phyloP scores from a whole-genome alignment of 1,140 invertebrate species.

The Hycleus phaleratus region DNA sequence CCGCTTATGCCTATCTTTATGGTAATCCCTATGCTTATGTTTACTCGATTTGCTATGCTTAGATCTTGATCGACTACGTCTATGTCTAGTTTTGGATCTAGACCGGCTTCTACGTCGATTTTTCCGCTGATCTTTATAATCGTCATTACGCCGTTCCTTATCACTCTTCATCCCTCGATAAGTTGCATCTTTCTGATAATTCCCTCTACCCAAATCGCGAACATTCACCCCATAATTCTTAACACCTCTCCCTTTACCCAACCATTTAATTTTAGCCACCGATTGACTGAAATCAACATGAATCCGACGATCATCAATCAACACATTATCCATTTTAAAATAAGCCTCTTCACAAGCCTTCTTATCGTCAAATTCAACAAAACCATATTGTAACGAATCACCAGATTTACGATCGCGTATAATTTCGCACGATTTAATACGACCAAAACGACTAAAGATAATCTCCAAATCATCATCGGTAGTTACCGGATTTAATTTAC shows the following conservation, averaged over 20 bases:
- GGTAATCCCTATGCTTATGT: too few species aligned
- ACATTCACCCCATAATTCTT: slow-evolving; percentile 6
- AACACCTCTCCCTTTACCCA: slow-evolving; percentile 59
- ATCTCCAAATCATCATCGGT: slow-evolving; percentile 96
- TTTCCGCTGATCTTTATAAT: too few species aligned
- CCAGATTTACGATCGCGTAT: slow-evolving; percentile 89
- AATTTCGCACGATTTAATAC: slow-evolving; percentile 93
- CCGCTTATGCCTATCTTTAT: too few species aligned
- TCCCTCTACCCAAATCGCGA: background rate
- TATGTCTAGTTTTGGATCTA: too few species aligned
- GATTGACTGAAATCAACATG: slow-evolving; percentile 99
- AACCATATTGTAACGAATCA: slow-evolving; percentile 97
- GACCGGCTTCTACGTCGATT: too few species aligned
- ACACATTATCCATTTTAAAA: slow-evolving; percentile 99
- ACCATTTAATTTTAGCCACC: slow-evolving; percentile 86
- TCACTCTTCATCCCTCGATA: background rate
- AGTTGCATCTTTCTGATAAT: slow-evolving; percentile 1
- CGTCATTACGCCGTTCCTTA: background rate
- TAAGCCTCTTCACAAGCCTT: slow-evolving; percentile 97
- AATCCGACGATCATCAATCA: slow-evolving; percentile 97
- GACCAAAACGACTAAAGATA: slow-evolving; percentile 95
- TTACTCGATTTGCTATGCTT: too few species aligned
- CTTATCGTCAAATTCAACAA: slow-evolving; percentile 95
- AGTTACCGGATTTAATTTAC: slow-evolving; percentile 99
- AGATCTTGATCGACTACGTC: too few species aligned